Base-by-base conservation (phyloP, 2,113 vertebrate species). In the Stegastes partitus region DNA sequence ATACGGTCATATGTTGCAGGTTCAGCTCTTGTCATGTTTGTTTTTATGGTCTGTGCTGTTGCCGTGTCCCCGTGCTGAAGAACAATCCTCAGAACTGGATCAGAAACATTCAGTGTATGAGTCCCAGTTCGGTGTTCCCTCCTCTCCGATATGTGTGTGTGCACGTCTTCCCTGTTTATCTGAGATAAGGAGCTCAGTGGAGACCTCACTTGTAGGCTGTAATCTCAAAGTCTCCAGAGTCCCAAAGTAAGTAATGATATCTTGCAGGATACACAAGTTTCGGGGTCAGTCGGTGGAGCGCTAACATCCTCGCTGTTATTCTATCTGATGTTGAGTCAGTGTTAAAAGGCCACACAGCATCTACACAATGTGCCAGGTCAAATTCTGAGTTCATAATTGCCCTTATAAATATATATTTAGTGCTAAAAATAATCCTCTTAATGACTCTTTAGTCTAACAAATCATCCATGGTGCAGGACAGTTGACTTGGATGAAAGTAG, bases 171-270 rank as follows among this genome's bases (percentile, higher is more conserved):
- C 10, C 31, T 63, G 56, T 72, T 34, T 34, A 34, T 34, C 31
- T 39, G 12, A 73, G 76, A 83, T 76, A 67, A 74, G 21, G 12
- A 31, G 21, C 11, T 68, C 51, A 5, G 55, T 69, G 50, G 34
- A 7, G 71, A 51, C 66, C 0, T 74, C n/a, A 0, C 45, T 49
- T 45, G 5, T 65, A 51, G 59, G 53, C 1, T 67, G 31, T 62
- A n/a, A 18, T 79, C 70, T 67, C 56, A 25, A 11, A 53, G 18
- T 21, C 34, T 74, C 0, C 11, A 70, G 56, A 9, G 11, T 5
- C 26, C 15, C 25, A 1, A n/a, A 49, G 26, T 31, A 63, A 62
- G 21, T 42, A 11, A 59, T 3, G 44, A 76, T 37, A 68, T 4
- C 21, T 6, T 57, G 44, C 54, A 64, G 26, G 53, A 73, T 51